These are phyloP conservation scores for Cantharis nigra DNA, from an alignment of 2,888 invertebrate genomes.

Conservation along the genomic window DNA sequence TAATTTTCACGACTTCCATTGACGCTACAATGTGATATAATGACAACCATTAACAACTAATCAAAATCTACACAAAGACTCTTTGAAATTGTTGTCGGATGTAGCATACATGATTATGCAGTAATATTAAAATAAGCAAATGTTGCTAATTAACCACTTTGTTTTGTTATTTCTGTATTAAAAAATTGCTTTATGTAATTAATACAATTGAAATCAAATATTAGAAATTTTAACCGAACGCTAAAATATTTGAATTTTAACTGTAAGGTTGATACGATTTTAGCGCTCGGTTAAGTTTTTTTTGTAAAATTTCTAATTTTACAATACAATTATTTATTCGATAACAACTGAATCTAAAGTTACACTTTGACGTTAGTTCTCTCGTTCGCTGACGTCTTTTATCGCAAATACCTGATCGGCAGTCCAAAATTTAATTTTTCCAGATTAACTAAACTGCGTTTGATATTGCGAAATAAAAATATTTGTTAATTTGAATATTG, in stretches of 20 bases:
- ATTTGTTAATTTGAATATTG: background rate
- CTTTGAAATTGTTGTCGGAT: slow-evolving; percentile 19
- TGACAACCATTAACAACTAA: slow-evolving; percentile 38
- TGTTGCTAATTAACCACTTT: slow-evolving; percentile 10
- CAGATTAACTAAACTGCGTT: background rate
- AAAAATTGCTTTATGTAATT: background rate
- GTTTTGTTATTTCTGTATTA: background rate
- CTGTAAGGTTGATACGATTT: too few relatives aligned
- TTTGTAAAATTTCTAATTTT: too few relatives aligned
- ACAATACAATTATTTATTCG: background rate
- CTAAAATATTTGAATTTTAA: too few relatives aligned
- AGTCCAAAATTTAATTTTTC: background rate
- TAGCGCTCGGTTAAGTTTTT: too few relatives aligned
- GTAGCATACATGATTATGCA: slow-evolving; percentile 13
- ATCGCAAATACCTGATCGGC: background rate
- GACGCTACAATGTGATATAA: slow-evolving; percentile 45
- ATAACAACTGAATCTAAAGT: slow-evolving; percentile 12
- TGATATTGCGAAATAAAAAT: background rate
- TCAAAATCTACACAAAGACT: slow-evolving; percentile 25
- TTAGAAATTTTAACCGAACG: too few relatives aligned
- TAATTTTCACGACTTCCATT: slow-evolving; percentile 54
- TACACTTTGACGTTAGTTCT: slow-evolving; percentile 8
- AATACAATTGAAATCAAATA: background rate
- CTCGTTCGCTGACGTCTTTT: slow-evolving; percentile 8
- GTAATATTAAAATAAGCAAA: slow-evolving; percentile 10